phyloP scores from a whole-genome alignment of 2,797 vertebrate genomes.

The Erethizon dorsatum region DNA sequence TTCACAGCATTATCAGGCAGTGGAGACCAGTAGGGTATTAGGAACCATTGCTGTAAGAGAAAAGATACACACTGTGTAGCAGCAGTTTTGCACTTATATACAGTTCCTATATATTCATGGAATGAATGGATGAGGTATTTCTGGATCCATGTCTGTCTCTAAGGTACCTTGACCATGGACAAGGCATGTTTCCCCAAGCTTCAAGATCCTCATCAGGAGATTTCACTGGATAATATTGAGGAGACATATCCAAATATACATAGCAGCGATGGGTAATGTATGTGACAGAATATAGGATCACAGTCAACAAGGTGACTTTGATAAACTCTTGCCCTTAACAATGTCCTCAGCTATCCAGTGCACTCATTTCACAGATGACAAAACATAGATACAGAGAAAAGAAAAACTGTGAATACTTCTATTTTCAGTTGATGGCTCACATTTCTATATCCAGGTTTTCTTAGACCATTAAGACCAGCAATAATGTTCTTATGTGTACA shows the following conservation, averaged over 20 bases:
- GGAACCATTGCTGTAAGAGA: neutral
- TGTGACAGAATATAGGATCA: neutral
- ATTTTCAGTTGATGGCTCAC: neutral
- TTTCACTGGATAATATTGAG: neutral
- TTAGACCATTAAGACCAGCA: neutral
- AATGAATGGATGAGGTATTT: neutral
- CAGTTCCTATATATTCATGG: neutral
- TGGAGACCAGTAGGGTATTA: neutral
- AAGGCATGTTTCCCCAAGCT: neutral
- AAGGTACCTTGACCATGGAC: neutral
- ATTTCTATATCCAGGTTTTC: neutral
- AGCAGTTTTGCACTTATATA: neutral
- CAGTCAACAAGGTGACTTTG: neutral
- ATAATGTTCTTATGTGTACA: neutral
- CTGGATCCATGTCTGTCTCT: neutral
- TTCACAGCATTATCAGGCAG: neutral
- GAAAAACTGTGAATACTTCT: neutral
- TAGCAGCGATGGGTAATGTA: neutral
- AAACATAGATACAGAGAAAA: neutral
- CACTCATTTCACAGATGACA: neutral
- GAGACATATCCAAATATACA: neutral
- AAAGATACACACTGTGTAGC: neutral
- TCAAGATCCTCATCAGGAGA: neutral
- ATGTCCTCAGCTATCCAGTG: neutral
- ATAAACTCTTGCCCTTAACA: neutral